These are phyloP conservation scores for Heterodera carotae DNA, from an alignment of 1,140 invertebrate genomes.

Conservation along the genomic window DNA sequence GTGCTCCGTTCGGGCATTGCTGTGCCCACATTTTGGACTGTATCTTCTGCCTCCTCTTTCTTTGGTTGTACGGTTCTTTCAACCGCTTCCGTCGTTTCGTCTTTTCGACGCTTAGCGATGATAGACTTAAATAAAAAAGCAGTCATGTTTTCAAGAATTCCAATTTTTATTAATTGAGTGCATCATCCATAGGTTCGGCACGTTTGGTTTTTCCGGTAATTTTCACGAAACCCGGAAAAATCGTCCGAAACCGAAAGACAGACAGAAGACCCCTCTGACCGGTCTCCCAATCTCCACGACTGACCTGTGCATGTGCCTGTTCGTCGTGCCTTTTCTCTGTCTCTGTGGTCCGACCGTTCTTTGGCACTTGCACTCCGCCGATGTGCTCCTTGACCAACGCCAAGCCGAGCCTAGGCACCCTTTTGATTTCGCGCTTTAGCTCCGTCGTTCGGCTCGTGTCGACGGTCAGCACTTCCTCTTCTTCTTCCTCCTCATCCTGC, in stretches of 20 bases:
- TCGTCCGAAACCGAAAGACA: no score
- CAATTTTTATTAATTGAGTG: no score
- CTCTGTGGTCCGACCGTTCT: not conserved
- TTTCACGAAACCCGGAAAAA: no score
- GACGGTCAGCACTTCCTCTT: conserved; percentile 6
- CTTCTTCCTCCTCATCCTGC: conserved; percentile 17
- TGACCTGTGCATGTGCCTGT: not conserved
- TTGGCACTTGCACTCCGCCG: not conserved
- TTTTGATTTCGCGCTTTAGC: conserved; percentile 11
- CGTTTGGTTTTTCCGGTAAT: no score
- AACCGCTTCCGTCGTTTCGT: no score
- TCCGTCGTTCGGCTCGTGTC: conserved; percentile 14
- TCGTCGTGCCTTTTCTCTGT: not conserved
- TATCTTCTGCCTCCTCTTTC: not conserved
- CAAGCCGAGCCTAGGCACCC: conserved; percentile 2
- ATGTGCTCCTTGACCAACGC: conserved; percentile 29
- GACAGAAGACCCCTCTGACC: no score
- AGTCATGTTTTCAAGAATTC: no score
- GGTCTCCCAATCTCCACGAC: no score
- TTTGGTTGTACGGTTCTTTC: not conserved
- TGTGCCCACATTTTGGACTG: not conserved
- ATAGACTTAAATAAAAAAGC: no score
- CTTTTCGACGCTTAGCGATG: not conserved
- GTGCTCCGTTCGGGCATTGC: not conserved
- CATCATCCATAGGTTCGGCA: no score